Evolutionary conservation across 2,797 vertebrate genomes (phyloP).

Genomic region (Halcyon smyrnensis): DNA sequence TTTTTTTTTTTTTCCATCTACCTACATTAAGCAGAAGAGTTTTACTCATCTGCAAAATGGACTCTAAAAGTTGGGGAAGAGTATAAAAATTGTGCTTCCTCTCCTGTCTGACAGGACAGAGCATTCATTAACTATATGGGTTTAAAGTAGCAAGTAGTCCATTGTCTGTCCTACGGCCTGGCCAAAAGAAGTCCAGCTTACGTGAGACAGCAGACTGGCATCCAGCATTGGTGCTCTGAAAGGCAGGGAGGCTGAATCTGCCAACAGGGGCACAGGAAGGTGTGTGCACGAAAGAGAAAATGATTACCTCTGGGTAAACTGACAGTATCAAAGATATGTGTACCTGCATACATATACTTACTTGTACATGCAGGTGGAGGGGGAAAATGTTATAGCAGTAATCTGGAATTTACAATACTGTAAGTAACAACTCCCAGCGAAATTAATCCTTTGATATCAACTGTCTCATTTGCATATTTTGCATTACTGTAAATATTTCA

Average conservation of each 20-base stretch:
- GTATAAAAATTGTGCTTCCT: not conserved
- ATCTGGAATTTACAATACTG: not conserved
- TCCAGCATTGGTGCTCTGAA: not conserved
- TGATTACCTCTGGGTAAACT: not conserved
- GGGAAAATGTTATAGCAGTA: not conserved
- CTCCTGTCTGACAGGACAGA: not conserved
- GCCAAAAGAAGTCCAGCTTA: not conserved
- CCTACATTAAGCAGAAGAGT: not conserved
- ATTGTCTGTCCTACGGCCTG: not conserved
- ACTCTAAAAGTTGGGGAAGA: not conserved
- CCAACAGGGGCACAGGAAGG: rapidly evolving
- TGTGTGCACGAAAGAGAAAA: not conserved
- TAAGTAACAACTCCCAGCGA: not conserved
- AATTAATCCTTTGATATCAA: not conserved
- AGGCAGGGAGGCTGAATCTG: not conserved
- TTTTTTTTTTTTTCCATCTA: not conserved
- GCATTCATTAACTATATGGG: not conserved
- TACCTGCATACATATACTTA: not conserved
- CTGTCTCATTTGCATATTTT: not conserved
- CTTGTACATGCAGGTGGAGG: rapidly evolving
- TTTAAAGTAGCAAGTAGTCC: not conserved
- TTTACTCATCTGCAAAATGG: not conserved
- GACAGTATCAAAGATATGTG: not conserved
- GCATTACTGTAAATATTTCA: not conserved
- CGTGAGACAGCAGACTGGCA: not conserved